Evolutionary conservation across 2,113 vertebrate species (phyloP).

Genomic region (Galeopterus variegatus): DNA sequence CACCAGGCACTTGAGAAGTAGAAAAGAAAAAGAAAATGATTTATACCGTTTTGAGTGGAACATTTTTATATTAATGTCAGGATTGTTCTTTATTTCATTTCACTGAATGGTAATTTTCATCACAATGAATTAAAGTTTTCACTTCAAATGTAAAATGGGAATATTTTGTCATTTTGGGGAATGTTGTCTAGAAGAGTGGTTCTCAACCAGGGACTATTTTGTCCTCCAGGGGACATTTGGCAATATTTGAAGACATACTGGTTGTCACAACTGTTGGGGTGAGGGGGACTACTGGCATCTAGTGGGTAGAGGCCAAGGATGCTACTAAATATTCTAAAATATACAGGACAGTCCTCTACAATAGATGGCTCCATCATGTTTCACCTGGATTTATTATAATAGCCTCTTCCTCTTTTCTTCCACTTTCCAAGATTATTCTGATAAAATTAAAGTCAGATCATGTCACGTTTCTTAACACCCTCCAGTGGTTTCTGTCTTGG

Average conservation of each 20-base stretch:
- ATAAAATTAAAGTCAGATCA: slow-evolving; percentile 18
- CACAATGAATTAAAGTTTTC: not conserved
- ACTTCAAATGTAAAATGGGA: slow-evolving; percentile 2
- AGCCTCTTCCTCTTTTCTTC: not conserved
- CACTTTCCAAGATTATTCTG: not conserved
- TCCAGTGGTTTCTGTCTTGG: not conserved
- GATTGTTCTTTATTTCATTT: slow-evolving; percentile 47
- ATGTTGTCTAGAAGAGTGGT: not conserved
- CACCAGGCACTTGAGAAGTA: not conserved
- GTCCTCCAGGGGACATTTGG: not conserved
- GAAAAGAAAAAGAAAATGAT: not conserved
- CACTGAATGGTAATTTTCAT: slow-evolving; percentile 8
- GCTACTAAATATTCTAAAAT: not conserved
- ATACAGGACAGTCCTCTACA: too few species aligned
- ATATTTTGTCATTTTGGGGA: slow-evolving; percentile 1
- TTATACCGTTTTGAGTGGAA: slow-evolving; percentile 10
- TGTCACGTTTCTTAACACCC: not conserved
- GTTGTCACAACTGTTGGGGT: not conserved
- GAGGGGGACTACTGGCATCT: too few species aligned
- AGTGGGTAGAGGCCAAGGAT: not conserved
- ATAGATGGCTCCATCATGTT: not conserved
- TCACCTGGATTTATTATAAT: not conserved
- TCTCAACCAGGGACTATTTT: not conserved
- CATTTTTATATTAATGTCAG: not conserved
- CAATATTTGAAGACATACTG: not conserved